A percentile compares a stretch with the other conserved stretches of the same genome.
Conservation (phyloP, 2,888 invertebrate species). For the Eupithecia dodoneata region DNA sequence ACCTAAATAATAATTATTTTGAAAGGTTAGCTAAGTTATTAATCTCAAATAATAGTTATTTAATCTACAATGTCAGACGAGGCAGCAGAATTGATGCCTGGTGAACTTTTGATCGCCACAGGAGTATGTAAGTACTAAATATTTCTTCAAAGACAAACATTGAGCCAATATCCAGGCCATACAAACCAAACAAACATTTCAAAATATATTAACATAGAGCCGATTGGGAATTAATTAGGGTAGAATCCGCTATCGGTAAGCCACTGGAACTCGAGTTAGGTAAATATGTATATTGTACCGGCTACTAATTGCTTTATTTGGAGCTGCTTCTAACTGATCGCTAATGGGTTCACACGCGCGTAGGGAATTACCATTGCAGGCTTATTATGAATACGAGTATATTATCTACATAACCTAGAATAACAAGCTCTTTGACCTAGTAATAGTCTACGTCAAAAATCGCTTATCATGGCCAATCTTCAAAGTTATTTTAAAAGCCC, state of each 20-base stretch:
- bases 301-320: slow-evolving; percentile 30
- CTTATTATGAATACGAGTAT: neutral
- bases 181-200: slow-evolving; percentile 1
- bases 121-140: neutral
- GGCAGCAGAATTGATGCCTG: neutral
- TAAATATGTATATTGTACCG: slow-evolving; percentile 6
- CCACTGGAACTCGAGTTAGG: slow-evolving; percentile 16
- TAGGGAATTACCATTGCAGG: neutral
- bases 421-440: neutral
- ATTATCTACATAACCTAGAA: neutral
- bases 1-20: neutral
- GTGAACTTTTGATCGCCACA: neutral
- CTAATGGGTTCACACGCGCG: slow-evolving; percentile 10
- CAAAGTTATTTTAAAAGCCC: neutral
- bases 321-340: slow-evolving; percentile 18
- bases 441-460: neutral
- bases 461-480: neutral
- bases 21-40: neutral
- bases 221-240: slow-evolving; percentile 18
- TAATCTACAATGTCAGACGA: neutral
- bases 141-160: neutral
- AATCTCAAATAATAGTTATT: neutral
- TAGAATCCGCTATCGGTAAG: slow-evolving; percentile 19
- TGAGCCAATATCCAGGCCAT: neutral
- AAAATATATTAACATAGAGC: slow-evolving; percentile 9